Evolutionary conservation across 2,797 vertebrate species (phyloP).

Genomic region (Manis javanica): DNA sequence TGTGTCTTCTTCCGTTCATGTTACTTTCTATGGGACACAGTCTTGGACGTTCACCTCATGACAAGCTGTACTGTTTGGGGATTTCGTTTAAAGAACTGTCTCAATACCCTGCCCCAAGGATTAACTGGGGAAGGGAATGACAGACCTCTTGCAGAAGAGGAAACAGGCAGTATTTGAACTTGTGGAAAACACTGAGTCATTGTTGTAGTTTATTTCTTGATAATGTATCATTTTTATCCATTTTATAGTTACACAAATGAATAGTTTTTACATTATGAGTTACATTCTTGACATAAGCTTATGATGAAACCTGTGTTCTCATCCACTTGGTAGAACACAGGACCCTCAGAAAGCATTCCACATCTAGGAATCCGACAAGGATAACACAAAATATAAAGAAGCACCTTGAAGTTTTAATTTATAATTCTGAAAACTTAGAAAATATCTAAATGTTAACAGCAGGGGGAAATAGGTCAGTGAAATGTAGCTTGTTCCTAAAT

Average conservation of each 20-base stretch:
- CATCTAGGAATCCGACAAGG: not conserved
- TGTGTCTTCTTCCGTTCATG: not conserved
- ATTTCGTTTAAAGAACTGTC: not conserved
- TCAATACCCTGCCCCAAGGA: not conserved
- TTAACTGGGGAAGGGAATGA: not conserved
- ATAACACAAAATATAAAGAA: not conserved
- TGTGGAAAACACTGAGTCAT: not conserved
- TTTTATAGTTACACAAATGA: too few species aligned
- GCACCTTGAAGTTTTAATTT: not conserved
- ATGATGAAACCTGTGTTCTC: not conserved
- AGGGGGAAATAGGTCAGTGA: not conserved
- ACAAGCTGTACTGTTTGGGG: not conserved
- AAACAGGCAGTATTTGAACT: conserved; percentile 16
- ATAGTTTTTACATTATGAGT: not conserved
- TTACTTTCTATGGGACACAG: not conserved
- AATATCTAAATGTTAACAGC: not conserved
- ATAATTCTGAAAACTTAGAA: not conserved
- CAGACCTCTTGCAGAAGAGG: not conserved
- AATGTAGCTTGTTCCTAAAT: conserved; percentile 15
- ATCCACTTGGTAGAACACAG: not conserved
- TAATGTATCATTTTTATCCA: not conserved
- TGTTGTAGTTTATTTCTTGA: not conserved
- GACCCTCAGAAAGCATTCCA: not conserved
- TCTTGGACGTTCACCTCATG: not conserved
- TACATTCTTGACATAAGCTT: not conserved